These are phyloP conservation scores for Anguilla marmorata DNA, from an alignment of 2,797 vertebrate species.

Conservation along the genomic window DNA sequence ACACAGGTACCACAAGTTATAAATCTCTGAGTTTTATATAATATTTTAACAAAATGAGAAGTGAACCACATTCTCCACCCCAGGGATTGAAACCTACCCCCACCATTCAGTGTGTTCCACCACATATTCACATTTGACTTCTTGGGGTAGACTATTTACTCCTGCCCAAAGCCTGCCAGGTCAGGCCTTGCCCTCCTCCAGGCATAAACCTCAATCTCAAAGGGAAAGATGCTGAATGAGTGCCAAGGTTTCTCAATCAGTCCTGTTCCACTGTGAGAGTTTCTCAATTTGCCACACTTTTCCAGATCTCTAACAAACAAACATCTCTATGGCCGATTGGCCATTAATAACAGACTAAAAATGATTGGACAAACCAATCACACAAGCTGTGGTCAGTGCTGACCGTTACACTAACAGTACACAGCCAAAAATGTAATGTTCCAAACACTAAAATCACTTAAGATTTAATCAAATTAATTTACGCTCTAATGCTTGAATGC, in stretches of 20 bases:
- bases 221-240: background rate
- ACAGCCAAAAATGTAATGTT: background rate
- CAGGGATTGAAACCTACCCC: background rate
- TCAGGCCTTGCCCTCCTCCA: constrained; percentile 20
- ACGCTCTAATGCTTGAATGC: no score
- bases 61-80: background rate
- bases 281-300: constrained; percentile 17
- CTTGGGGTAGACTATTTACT: constrained; percentile 7
- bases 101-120: background rate
- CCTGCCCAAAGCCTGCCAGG: constrained; percentile 1
- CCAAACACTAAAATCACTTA: background rate
- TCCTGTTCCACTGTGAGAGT: background rate
- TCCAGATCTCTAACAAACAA: background rate
- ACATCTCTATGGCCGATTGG: background rate
- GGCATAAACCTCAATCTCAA: background rate
- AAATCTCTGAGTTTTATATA: background rate
- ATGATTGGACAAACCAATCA: background rate
- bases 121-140: constrained; percentile 16
- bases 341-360: background rate
- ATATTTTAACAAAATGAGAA: background rate
- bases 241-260: background rate
- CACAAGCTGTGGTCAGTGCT: background rate
- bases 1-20: background rate
- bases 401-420: background rate
- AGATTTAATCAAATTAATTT: background rate